Conservation (phyloP, 35 echinoderm and acorn worm genomes). For the Ophioderma brevispina region DNA sequence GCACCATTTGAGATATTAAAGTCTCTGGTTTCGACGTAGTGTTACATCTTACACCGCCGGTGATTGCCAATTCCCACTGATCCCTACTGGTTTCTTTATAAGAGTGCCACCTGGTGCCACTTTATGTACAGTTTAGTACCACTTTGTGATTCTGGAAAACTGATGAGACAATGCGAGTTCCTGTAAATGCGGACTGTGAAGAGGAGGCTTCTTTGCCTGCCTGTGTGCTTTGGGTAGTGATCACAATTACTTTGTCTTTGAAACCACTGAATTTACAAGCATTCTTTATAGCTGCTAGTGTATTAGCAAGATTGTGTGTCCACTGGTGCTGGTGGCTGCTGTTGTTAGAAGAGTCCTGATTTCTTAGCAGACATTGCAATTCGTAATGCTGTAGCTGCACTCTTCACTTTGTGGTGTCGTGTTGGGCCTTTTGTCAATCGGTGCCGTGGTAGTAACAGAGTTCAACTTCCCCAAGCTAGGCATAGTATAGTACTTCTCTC, state of each 20-base stretch:
- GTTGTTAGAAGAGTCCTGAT: not conserved
- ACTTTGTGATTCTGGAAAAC: not conserved
- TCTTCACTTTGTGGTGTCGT: not conserved
- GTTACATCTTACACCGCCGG: not conserved
- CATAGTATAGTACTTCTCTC: not conserved
- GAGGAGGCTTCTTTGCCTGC: not conserved
- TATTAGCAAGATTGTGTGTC: not conserved
- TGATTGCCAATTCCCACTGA: not conserved
- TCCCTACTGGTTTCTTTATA: not conserved
- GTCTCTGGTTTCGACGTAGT: not conserved
- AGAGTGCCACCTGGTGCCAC: not conserved
- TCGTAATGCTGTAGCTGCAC: not conserved
- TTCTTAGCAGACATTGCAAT: conserved; percentile 10
- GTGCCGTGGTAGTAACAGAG: not conserved
- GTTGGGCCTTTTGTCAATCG: not conserved
- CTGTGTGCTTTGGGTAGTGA: not conserved
- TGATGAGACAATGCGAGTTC: too few relatives aligned
- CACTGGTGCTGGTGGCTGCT: not conserved
- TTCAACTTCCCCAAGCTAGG: not conserved
- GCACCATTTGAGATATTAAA: not conserved
- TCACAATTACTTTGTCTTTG: not conserved
- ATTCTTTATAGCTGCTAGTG: not conserved
- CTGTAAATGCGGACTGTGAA: too few relatives aligned
- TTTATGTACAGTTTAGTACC: not conserved
- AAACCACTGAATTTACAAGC: not conserved